Conservation (phyloP, 2,888 invertebrate genomes). For the Neoitamus cyanurus region DNA sequence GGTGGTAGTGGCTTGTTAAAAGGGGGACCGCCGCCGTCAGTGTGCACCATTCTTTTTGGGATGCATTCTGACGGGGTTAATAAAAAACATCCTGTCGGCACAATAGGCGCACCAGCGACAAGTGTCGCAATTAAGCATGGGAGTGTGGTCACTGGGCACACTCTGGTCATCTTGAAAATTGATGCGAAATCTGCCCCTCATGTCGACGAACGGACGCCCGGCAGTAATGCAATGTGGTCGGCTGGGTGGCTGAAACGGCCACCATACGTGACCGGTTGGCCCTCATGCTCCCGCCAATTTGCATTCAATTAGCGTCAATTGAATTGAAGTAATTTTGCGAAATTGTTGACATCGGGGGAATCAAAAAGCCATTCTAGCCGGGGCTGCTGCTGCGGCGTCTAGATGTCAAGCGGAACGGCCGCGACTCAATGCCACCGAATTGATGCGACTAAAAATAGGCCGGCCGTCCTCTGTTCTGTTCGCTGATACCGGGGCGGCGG, state of each 20-base stretch:
- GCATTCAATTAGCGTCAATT: conserved; percentile 32
- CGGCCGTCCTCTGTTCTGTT: not conserved
- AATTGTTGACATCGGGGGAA: conserved; percentile 33
- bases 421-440: not conserved
- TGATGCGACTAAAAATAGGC: not conserved
- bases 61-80: conserved; percentile 14
- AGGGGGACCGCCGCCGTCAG: not conserved
- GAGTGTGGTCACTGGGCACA: conserved; percentile 18
- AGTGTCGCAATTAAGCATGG: conserved; percentile 20
- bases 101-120: not conserved
- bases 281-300: not conserved
- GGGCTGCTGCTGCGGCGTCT: conserved; percentile 17
- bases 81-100: conserved; percentile 17
- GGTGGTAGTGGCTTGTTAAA: not conserved
- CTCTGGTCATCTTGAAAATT: not conserved
- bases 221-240: not conserved
- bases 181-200: not conserved
- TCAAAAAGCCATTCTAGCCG: conserved; percentile 34
- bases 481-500: not conserved
- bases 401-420: conserved; percentile 43
- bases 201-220: not conserved
- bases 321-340: conserved; percentile 41
- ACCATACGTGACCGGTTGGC: not conserved
- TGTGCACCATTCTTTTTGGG: not conserved
- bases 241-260: not conserved